Evolutionary conservation across 2,113 vertebrate genomes (phyloP).

Genomic region (Gallinago jamesoni): DNA sequence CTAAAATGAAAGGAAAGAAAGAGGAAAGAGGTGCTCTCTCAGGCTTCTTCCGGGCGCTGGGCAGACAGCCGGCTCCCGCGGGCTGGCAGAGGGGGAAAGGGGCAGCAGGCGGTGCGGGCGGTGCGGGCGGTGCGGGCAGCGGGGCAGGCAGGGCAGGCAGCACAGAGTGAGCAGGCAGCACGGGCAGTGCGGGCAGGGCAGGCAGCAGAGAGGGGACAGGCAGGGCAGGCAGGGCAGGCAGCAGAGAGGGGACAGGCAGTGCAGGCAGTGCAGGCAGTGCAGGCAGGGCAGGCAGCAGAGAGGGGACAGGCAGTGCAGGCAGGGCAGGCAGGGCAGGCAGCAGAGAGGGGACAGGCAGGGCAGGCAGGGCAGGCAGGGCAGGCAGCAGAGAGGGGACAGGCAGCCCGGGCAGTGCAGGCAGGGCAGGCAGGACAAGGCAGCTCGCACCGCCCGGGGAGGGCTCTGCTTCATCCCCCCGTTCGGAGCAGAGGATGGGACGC

Average conservation of each 20-base stretch:
- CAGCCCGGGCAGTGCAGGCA: too few relatives aligned
- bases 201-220: background rate
- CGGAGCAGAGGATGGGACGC: conserved; percentile 16
- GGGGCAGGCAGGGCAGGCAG: background rate
- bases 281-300: too few relatives aligned
- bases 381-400: too few relatives aligned
- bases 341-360: background rate
- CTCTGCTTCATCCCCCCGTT: background rate
- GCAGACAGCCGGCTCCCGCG: background rate
- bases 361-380: background rate
- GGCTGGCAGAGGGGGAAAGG: background rate
- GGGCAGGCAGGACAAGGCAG: background rate
- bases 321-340: background rate
- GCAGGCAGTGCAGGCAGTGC: background rate
- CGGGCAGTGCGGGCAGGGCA: too few relatives aligned
- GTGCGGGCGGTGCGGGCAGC: background rate
- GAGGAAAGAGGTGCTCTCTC: background rate
- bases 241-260: too few relatives aligned
- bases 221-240: too few relatives aligned
- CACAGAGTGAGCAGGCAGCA: background rate
- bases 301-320: too few relatives aligned
- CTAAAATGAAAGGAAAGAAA: background rate
- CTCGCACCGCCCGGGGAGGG: background rate
- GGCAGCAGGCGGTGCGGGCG: background rate
- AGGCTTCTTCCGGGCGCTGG: background rate